Conservation (phyloP, 2,113 vertebrate genomes). For the Hydrochoerus hydrochaeris region DNA sequence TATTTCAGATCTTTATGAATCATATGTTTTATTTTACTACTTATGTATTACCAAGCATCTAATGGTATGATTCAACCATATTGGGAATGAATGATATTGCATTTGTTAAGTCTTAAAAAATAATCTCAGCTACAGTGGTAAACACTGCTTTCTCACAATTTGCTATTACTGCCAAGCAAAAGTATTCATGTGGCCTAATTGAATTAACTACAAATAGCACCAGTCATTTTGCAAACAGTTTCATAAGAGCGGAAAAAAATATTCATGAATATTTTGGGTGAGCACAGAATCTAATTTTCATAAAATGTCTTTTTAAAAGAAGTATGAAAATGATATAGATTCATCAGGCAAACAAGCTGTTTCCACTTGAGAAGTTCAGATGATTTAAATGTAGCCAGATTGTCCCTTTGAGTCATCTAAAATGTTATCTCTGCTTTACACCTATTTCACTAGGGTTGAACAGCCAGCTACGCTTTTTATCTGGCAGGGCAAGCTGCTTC, state of each 20-base stretch:
- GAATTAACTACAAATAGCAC: slow-evolving; percentile 53
- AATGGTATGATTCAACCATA: not conserved
- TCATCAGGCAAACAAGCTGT: slow-evolving; percentile 58
- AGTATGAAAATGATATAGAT: slow-evolving; percentile 59
- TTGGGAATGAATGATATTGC: not conserved
- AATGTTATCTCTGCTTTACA: slow-evolving; percentile 4
- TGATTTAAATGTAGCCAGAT: slow-evolving; percentile 40
- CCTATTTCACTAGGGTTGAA: not conserved
- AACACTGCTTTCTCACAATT: not conserved
- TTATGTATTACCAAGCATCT: slow-evolving; percentile 24
- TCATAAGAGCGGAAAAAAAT: slow-evolving; percentile 53
- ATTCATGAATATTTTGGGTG: slow-evolving; percentile 46
- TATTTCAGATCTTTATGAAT: not conserved
- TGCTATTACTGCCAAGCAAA: not conserved
- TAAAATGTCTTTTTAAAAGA: slow-evolving; percentile 64
- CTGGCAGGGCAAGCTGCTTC: not conserved
- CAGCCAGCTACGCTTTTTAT: not conserved
- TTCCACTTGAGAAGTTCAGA: slow-evolving; percentile 56
- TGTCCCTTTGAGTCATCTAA: slow-evolving; percentile 24
- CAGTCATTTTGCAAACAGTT: slow-evolving; percentile 58
- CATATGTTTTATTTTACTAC: slow-evolving; percentile 2
- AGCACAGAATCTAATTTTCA: slow-evolving; percentile 52
- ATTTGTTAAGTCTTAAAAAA: slow-evolving; percentile 3
- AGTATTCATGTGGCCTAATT: slow-evolving; percentile 22
- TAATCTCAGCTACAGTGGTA: not conserved